Evolutionary conservation across 2,888 invertebrate species (phyloP).

Genomic region (Polyommatus iphigenia): DNA sequence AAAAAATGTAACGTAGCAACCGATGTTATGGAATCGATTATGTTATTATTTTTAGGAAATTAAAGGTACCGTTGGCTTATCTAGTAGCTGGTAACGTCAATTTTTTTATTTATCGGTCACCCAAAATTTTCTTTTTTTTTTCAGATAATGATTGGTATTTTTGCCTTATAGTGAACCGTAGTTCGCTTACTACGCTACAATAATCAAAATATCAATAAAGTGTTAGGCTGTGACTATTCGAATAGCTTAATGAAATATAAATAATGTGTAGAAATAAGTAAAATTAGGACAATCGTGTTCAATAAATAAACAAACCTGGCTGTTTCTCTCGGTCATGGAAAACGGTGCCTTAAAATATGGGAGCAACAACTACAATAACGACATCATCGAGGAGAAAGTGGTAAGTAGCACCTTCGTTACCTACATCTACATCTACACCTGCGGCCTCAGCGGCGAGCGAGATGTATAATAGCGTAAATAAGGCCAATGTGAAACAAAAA

Average conservation of each 20-base stretch:
- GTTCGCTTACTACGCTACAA: conserved; percentile 12
- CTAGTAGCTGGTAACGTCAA: background rate
- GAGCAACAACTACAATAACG: conserved; percentile 80
- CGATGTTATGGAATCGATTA: conserved; percentile 45
- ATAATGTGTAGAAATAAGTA: conserved; percentile 43
- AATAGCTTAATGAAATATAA: conserved; percentile 37
- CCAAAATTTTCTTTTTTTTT: conserved; percentile 5
- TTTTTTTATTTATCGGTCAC: background rate
- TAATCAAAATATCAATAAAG: conserved; percentile 30
- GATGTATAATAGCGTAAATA: conserved; percentile 16
- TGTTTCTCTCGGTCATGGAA: conserved; percentile 77
- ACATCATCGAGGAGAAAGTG: conserved; percentile 75
- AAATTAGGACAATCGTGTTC: conserved; percentile 43
- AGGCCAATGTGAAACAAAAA: conserved; percentile 11
- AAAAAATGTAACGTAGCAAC: conserved; percentile 72
- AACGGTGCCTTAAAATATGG: conserved; percentile 82
- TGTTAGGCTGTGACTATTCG: conserved; percentile 41
- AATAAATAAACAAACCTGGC: conserved; percentile 55
- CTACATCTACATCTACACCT: background rate
- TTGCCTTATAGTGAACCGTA: conserved; percentile 21
- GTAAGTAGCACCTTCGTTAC: conserved; percentile 53
- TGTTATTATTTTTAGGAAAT: conserved; percentile 37
- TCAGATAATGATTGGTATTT: conserved; percentile 29
- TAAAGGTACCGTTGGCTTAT: conserved; percentile 11
- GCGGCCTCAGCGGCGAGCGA: background rate